A percentile compares a stretch with the other conserved stretches of the same genome.
phyloP scores from a whole-genome alignment of 2,888 invertebrate genomes.

The Chaitophorus viminalis region DNA sequence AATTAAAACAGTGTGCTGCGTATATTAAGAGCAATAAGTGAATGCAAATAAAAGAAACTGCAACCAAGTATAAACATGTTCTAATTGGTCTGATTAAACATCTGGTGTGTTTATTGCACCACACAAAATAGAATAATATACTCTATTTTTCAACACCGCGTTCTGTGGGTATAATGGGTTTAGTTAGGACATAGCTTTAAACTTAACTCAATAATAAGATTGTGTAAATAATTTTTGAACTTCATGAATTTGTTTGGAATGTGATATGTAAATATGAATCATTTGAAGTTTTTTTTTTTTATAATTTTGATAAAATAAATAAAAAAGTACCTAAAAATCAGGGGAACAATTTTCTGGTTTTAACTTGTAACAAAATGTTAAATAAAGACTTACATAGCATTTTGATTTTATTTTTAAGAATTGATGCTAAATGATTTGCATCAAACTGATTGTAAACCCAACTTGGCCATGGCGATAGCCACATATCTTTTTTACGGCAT shows the following conservation, averaged over 20 bases:
- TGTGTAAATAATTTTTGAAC: not conserved
- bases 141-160: too few species aligned
- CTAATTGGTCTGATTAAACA: too few species aligned
- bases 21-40: too few species aligned
- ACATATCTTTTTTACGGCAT: conserved; percentile 69
- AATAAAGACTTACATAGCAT: conserved; percentile 32
- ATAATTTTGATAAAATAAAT: not conserved
- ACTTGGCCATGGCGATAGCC: conserved; percentile 74
- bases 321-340: not conserved
- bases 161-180: too few species aligned
- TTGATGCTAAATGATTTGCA: conserved; percentile 67
- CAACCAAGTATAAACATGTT: too few species aligned
- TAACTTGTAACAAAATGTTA: not conserved
- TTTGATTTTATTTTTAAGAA: conserved; percentile 27
- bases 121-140: too few species aligned
- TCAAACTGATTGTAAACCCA: conserved; percentile 77
- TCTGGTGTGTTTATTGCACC: too few species aligned
- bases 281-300: not conserved
- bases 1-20: too few species aligned
- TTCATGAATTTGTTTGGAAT: not conserved
- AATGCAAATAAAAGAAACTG: too few species aligned
- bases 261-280: not conserved
- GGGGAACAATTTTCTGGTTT: not conserved
- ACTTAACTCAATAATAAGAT: too few species aligned
- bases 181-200: too few species aligned